Evolutionary conservation across 2,113 vertebrate genomes (phyloP), one percentile per base, ranked within the genome.

Genomic region (Tenebrosternarchus preto): DNA sequence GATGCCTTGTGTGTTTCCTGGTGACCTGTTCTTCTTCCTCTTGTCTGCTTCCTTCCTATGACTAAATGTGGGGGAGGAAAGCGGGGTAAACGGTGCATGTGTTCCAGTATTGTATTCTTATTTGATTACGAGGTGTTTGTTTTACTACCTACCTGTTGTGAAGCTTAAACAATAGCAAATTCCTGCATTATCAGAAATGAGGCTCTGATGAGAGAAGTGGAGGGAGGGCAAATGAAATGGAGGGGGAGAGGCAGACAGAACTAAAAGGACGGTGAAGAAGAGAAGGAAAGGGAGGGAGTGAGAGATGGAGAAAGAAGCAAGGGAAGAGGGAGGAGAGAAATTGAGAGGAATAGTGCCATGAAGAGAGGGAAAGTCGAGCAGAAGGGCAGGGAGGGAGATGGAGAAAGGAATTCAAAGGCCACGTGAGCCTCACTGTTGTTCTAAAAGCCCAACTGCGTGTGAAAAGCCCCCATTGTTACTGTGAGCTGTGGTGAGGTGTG

Each of bases 391-490:
- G 5, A 36, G 64, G 33, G 17, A 67, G 31, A 39, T 80, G 76
- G 63, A 50, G 57, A 57, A 71, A 88, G 78, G 87, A 90, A 92
- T 92, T 89, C 84, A 83, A 84, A 79, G 60, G 80, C 83, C 89
- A 84, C 82, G 82, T 89, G 87, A 84, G 81, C 8, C 57, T 83
- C 79, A 70, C 78, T 78, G 43, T 83, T 78, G 85, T 85, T 86
- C 81, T 82, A 87, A 92, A 90, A 86, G 81, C 84, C 74, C 69
- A 73, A 82, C 57, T 55, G 78, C 75, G 81, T 73, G 78, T 87
- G 82, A 92, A 90, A 90, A 85, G 85, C 59, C 68, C 87, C 82
- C 50, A 88, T 93, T 94, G 92, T 93, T 87, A 80, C 76, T 43
- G 85, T 43, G 78, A 88, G 85, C 88, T 22, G 77, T 56, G 78